Base-by-base conservation (phyloP, 2,113 vertebrate species). In the Chaetops frenatus region DNA sequence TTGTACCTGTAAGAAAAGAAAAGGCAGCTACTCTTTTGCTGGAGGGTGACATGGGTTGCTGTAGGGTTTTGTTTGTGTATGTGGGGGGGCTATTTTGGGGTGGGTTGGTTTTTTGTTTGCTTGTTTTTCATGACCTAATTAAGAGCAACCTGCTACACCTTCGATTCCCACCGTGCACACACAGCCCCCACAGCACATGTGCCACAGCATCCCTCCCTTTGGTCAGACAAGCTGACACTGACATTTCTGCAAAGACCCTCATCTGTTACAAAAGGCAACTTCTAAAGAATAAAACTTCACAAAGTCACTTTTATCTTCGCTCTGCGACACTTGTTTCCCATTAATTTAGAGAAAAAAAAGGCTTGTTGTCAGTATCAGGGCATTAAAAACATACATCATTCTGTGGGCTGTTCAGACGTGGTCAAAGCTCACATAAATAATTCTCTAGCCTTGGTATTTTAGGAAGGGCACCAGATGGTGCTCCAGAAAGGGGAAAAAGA, bases 361-460 rank as follows among this genome's bases (percentile, higher is more conserved):
- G 44, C 38, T 93, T 94, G 93, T 93, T 95, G 93, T 96, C 93
- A 95, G 66, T 88, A 90, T 92, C 47, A 31, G 72, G 76, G 74
- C 92, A 74, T 86, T 90, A 66, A 91, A 96, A 96, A 71, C 88
- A 88, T 96, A 88, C 71, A 93, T 96, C 88, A 93, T 92, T 86
- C 60, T 20, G n/a, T 58, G 82, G 86, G 88, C 90, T 66, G 47
- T 78, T 95, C 79, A 94, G 82, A 92, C 4, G 5, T 96, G 92
- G 93, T 94, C 93, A 94, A 70, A 94, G 79, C 85, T 86, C 82
- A 83, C 92, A 93, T 93, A 91, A 96, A 95, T 95, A 95, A 95
- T 93, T 90, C 54, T 85, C 54, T 47, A 95, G 87, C 67, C 56
- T 73, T 88, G 60, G 11, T 94, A 60, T 93, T 95, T 94, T 86